Percentiles rank a stretch among this genome's conserved stretches.
Conservation (phyloP, 2,888 invertebrate genomes). For the Cheiracanthium punctorium region DNA sequence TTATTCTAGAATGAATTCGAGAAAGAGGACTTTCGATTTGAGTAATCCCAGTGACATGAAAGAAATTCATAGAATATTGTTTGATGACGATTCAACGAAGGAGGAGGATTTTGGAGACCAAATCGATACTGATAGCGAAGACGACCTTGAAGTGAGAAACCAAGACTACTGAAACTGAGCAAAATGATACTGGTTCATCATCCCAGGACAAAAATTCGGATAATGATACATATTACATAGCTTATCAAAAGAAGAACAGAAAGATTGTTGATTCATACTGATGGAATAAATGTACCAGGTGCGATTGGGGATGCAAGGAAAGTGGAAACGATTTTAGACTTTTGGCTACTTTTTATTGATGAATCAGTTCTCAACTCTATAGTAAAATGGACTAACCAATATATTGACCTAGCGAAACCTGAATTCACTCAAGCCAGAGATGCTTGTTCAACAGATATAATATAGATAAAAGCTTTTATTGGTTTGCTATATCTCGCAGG, state of each 20-base stretch:
- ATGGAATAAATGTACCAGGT: slow-evolving; percentile 16
- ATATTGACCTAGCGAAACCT: no score
- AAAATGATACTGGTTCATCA: slow-evolving; percentile 5
- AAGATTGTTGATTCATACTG: slow-evolving; percentile 8
- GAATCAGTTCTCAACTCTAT: slow-evolving; percentile 18
- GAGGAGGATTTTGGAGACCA: slow-evolving; percentile 13
- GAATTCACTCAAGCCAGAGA: no score
- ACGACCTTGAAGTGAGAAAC: neutral
- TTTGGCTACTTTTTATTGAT: slow-evolving; percentile 10
- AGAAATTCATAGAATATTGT: no score
- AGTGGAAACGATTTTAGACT: slow-evolving; percentile 24
- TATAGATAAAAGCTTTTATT: no score
- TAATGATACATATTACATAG: slow-evolving; percentile 26
- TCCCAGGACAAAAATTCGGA: slow-evolving; percentile 8
- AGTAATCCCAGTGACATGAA: no score
- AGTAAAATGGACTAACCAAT: neutral
- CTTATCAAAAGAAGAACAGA: neutral
- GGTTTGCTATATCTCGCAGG: no score
- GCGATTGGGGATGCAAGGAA: slow-evolving; percentile 22
- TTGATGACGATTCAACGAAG: neutral
- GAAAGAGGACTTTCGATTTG: no score
- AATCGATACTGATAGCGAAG: neutral
- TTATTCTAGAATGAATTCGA: neutral
- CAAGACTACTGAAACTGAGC: slow-evolving; percentile 17
- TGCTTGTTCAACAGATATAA: no score